Percentiles rank a stretch among this genome's conserved stretches.
Conservation (phyloP, 2,113 vertebrate genomes). For the Xiphophorus maculatus region DNA sequence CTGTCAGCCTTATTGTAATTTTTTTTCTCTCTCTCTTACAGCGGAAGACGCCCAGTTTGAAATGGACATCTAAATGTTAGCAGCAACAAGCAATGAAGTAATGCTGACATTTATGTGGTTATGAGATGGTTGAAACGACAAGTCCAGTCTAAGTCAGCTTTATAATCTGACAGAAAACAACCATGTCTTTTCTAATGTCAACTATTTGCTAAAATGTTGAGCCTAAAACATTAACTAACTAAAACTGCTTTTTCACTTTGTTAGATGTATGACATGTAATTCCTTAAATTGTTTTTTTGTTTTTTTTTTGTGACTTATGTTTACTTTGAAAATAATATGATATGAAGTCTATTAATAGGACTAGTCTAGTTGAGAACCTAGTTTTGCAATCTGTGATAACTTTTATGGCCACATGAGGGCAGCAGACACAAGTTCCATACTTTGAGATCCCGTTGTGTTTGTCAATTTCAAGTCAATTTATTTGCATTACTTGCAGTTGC, state of each 20-base stretch:
- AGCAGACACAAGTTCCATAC: not conserved
- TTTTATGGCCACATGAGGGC: constrained; percentile 4
- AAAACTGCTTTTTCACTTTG: constrained; percentile 3
- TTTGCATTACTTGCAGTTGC: not conserved
- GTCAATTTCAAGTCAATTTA: not conserved
- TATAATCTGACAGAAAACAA: constrained; percentile 35
- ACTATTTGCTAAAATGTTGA: constrained; percentile 19
- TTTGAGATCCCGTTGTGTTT: too few relatives aligned
- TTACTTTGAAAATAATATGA: constrained; percentile 1
- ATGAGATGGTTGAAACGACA: not conserved
- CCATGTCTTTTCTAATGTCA: constrained; percentile 21
- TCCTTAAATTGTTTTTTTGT: constrained; percentile 7
- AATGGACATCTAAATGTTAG: constrained; percentile 77
- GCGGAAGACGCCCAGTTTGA: constrained; percentile 81
- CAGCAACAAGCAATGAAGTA: constrained; percentile 13
- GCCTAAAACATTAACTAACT: constrained; percentile 22
- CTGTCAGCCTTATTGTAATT: not conserved
- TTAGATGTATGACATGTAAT: constrained; percentile 13
- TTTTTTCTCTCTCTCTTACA: constrained; percentile 22
- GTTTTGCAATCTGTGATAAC: not conserved
- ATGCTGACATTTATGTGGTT: constrained; percentile 5
- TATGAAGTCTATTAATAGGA: not conserved
- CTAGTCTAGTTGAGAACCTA: not conserved
- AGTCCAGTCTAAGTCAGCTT: constrained; percentile 9
- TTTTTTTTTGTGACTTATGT: constrained; percentile 19